Evolutionary conservation across 2,888 invertebrate genomes (phyloP).

Genomic region (Hydrotaea diabolus): DNA sequence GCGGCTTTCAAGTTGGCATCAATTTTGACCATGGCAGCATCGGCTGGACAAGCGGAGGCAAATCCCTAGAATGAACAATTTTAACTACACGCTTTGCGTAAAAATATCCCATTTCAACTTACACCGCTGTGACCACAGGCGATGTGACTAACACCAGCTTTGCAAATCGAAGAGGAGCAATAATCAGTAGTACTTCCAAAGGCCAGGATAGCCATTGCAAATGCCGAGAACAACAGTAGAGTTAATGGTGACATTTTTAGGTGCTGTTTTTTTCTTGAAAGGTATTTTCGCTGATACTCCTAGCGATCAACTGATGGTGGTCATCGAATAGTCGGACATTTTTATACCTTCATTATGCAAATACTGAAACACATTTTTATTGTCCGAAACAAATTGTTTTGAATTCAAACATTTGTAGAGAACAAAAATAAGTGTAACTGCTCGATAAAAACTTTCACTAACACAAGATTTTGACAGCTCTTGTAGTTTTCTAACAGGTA

Average conservation of each 20-base stretch:
- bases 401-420: too few species aligned
- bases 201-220: background rate
- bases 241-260: background rate
- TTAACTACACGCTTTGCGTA: background rate
- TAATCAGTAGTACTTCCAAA: constrained; percentile 15
- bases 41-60: constrained; percentile 32
- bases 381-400: too few species aligned
- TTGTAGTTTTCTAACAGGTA: too few species aligned
- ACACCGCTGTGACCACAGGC: constrained; percentile 55
- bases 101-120: constrained; percentile 21
- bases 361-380: too few species aligned
- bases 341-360: too few species aligned
- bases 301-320: too few species aligned
- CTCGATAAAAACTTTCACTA: too few species aligned
- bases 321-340: too few species aligned
- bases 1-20: background rate
- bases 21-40: constrained; percentile 29
- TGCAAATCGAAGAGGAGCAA: constrained; percentile 40
- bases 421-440: too few species aligned
- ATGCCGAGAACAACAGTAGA: background rate
- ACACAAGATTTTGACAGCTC: too few species aligned
- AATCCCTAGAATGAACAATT: constrained; percentile 37
- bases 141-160: constrained; percentile 9
- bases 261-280: too few species aligned
- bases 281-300: too few species aligned